Conservation (phyloP, 2,797 vertebrate species). For the Anabacerthia variegaticeps region DNA sequence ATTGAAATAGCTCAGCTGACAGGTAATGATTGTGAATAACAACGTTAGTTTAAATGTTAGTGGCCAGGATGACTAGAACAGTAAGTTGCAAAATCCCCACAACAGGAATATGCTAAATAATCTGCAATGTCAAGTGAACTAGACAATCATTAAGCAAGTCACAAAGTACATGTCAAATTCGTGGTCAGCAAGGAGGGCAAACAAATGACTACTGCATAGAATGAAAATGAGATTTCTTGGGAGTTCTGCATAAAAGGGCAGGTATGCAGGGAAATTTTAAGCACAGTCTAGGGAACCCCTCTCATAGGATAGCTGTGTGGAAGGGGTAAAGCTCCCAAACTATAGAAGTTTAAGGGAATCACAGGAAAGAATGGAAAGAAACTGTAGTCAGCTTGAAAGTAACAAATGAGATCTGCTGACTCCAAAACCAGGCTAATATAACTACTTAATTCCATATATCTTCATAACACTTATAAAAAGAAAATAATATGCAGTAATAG, state of each 20-base stretch:
- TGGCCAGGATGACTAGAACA: not conserved
- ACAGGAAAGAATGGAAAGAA: not conserved
- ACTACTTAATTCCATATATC: not conserved
- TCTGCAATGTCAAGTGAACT: not conserved
- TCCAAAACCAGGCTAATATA: not conserved
- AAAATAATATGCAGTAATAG: not conserved
- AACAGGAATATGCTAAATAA: not conserved
- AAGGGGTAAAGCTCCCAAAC: accelerated
- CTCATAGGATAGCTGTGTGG: not conserved
- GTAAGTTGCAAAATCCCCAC: not conserved
- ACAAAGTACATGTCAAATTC: not conserved
- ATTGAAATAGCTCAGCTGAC: not conserved
- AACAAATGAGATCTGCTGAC: not conserved
- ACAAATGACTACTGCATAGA: not conserved
- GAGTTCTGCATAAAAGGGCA: not conserved
- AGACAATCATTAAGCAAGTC: not conserved
- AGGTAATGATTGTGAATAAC: not conserved
- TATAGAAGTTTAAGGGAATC: not conserved
- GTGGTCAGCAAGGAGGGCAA: not conserved
- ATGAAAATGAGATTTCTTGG: not conserved
- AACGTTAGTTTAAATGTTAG: not conserved
- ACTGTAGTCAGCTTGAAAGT: not conserved
- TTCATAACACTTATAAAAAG: not conserved
- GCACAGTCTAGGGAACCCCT: not conserved
- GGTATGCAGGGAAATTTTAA: not conserved